A percentile compares a stretch with the other conserved stretches of the same genome.
Evolutionary conservation across 1,140 invertebrate genomes (phyloP).

Genomic region (Eumeta japonica): DNA sequence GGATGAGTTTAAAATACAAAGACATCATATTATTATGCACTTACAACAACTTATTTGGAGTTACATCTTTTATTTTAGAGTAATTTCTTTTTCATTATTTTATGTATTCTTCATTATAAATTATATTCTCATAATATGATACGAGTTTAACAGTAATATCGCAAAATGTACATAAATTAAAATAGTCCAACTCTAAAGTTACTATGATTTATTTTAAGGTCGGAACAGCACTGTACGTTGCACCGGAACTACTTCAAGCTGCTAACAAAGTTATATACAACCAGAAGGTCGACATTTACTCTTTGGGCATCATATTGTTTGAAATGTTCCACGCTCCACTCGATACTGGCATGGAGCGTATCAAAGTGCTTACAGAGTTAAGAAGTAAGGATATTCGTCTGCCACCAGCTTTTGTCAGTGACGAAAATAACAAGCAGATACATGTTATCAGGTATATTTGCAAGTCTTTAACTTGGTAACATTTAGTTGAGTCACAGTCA

Average conservation of each 20-base stretch:
- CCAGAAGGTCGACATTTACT: slow-evolving; percentile 95
- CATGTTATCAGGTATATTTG: slow-evolving; percentile 44
- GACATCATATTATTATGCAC: too few relatives aligned
- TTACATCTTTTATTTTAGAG: too few relatives aligned
- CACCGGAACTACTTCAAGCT: slow-evolving; percentile 78
- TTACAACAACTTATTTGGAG: too few relatives aligned
- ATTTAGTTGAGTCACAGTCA: too few relatives aligned
- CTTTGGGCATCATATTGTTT: slow-evolving; percentile 86
- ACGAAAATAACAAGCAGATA: slow-evolving; percentile 43
- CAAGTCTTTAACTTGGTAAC: neutral
- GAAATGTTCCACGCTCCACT: slow-evolving; percentile 90
- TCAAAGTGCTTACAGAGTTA: slow-evolving; percentile 20
- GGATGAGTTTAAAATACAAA: too few relatives aligned
- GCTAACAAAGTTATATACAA: slow-evolving; percentile 74
- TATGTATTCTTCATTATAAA: too few relatives aligned
- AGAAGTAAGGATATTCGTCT: slow-evolving; percentile 33
- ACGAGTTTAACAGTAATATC: too few relatives aligned
- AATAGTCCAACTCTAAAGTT: too few relatives aligned
- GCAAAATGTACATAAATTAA: too few relatives aligned
- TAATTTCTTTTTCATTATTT: too few relatives aligned
- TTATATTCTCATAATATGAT: too few relatives aligned
- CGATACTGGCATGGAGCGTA: slow-evolving; percentile 85
- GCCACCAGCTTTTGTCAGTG: slow-evolving; percentile 40
- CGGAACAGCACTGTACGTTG: slow-evolving; percentile 91
- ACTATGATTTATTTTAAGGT: too few relatives aligned